Evolutionary conservation across 2,888 invertebrate genomes (phyloP).

Genomic region (Tubulanus polymorphus): DNA sequence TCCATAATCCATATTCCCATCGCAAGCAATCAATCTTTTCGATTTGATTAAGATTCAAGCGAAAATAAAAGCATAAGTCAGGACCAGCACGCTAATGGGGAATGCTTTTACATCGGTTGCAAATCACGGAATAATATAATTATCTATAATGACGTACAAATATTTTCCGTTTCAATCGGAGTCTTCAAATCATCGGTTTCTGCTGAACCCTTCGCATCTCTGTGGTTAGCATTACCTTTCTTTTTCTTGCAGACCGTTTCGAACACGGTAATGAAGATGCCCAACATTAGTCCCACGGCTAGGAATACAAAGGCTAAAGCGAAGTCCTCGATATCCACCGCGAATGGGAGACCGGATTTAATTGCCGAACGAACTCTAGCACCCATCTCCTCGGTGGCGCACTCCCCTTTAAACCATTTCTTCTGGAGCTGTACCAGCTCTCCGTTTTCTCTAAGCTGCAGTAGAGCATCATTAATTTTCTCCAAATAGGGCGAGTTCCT

Average conservation of each 20-base stretch:
- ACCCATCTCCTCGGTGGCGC: conserved; percentile 16
- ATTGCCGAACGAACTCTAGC: neutral
- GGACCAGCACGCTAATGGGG: too few relatives aligned
- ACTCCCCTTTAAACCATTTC: conserved; percentile 32
- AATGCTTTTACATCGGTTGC: too few relatives aligned
- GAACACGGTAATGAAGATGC: conserved; percentile 26
- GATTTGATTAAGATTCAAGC: too few relatives aligned
- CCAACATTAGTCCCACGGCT: conserved; percentile 28
- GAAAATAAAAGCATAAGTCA: too few relatives aligned
- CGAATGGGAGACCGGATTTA: neutral
- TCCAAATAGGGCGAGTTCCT: conserved; percentile 14
- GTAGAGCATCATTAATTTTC: conserved; percentile 23
- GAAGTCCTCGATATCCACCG: conserved; percentile 32
- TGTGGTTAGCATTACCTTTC: too few relatives aligned
- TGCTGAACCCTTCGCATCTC: too few relatives aligned
- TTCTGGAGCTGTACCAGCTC: conserved; percentile 23
- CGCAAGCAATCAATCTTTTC: too few relatives aligned
- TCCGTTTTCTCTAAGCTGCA: conserved; percentile 25
- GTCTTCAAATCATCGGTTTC: too few relatives aligned
- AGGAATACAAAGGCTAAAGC: conserved; percentile 34
- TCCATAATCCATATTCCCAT: too few relatives aligned
- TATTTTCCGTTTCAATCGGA: too few relatives aligned
- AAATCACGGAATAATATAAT: too few relatives aligned
- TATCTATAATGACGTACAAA: too few relatives aligned
- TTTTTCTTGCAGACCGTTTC: conserved; percentile 32